Percentiles rank a stretch among this genome's conserved stretches.
These are phyloP conservation scores for Thyatira batis DNA, from an alignment of 2,888 invertebrate species.

Conservation along the genomic window DNA sequence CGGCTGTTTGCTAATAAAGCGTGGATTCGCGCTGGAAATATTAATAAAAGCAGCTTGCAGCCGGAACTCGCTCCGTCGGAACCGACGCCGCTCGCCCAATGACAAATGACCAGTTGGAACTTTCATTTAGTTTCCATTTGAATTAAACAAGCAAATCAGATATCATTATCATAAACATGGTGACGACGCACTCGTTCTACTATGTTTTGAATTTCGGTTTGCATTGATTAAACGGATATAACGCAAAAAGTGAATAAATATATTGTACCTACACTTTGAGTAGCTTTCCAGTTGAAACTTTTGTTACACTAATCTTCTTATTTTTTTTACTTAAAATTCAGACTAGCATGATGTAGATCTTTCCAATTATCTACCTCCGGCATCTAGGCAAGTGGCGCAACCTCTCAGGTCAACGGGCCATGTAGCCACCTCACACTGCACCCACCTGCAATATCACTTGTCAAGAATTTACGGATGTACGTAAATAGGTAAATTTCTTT, in stretches of 20 bases:
- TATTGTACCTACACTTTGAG: too few species aligned
- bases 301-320: too few species aligned
- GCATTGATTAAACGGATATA: too few species aligned
- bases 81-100: constrained; percentile 55
- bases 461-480: not conserved
- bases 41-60: constrained; percentile 80
- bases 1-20: constrained; percentile 82
- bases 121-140: constrained; percentile 75
- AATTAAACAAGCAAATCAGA: constrained; percentile 57
- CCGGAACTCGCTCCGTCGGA: constrained; percentile 65
- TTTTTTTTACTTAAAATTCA: too few species aligned
- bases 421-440: not conserved
- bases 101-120: constrained; percentile 77
- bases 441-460: not conserved
- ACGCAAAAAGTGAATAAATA: too few species aligned
- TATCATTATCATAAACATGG: constrained; percentile 6
- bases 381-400: not conserved
- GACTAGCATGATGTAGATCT: not conserved
- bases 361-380: not conserved
- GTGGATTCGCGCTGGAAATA: constrained; percentile 78
- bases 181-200: not conserved
- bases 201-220: not conserved
- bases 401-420: not conserved
- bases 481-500: not conserved
- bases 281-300: too few species aligned